phyloP scores from a whole-genome alignment of 2,797 vertebrate genomes.

The Lepus oiostolus region DNA sequence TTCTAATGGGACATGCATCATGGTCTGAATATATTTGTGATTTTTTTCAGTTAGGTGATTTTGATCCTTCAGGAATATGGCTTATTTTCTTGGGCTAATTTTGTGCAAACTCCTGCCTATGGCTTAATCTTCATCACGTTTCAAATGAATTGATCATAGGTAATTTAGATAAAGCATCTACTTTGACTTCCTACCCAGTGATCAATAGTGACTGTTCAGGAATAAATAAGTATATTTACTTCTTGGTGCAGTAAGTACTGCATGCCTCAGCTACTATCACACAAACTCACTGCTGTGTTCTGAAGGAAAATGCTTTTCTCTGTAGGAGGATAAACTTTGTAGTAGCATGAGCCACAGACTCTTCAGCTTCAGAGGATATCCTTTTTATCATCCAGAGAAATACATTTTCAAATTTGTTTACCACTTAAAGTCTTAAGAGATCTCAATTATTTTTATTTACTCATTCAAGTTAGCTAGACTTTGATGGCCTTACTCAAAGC shows the following conservation, averaged over 20 bases:
- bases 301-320: slow-evolving; percentile 46
- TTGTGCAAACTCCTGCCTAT: slow-evolving; percentile 62
- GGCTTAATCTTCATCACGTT: slow-evolving; percentile 77
- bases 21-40: neutral
- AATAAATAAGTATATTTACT: slow-evolving; percentile 71
- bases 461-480: neutral
- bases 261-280: neutral
- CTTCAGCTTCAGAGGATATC: neutral
- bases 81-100: slow-evolving; percentile 68
- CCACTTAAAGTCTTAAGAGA: slow-evolving; percentile 47
- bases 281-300: neutral
- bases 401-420: slow-evolving; percentile 29
- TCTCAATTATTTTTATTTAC: slow-evolving; percentile 20
- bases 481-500: slow-evolving; percentile 18
- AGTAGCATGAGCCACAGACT: neutral
- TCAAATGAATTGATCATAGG: slow-evolving; percentile 77
- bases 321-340: neutral
- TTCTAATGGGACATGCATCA: slow-evolving; percentile 15
- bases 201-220: slow-evolving; percentile 78
- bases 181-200: slow-evolving; percentile 49
- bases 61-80: slow-evolving; percentile 56
- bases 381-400: slow-evolving; percentile 8
- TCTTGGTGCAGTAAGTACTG: neutral
- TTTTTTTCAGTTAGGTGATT: neutral
- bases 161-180: slow-evolving; percentile 82